phyloP scores from a whole-genome alignment of 2,888 invertebrate species.

The Phania funesta region DNA sequence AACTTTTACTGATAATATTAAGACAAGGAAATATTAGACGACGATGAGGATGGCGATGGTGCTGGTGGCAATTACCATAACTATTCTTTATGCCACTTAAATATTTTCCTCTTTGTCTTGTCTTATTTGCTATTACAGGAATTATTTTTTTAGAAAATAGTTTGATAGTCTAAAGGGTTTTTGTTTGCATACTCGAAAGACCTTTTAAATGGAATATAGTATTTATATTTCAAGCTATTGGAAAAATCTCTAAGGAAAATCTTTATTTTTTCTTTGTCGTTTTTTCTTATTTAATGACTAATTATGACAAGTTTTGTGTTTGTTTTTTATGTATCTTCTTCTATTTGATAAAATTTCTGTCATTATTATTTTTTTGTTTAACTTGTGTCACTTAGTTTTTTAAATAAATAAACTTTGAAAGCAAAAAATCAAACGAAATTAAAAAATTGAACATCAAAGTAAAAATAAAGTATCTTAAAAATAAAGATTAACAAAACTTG shows the following conservation, averaged over 20 bases:
- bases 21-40: constrained; percentile 57
- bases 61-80: constrained; percentile 61
- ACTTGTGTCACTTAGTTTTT: constrained; percentile 50
- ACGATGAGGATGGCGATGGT: constrained; percentile 19
- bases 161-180: constrained; percentile 40
- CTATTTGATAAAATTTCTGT: constrained; percentile 27
- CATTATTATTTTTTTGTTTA: constrained; percentile 10
- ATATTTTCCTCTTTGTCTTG: background rate
- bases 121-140: background rate
- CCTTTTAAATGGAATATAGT: background rate
- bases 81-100: constrained; percentile 43
- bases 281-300: constrained; percentile 41
- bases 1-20: constrained; percentile 52
- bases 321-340: constrained; percentile 7
- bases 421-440: constrained; percentile 7
- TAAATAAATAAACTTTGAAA: constrained; percentile 62
- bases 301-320: constrained; percentile 51
- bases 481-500: constrained; percentile 61
- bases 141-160: constrained; percentile 23
- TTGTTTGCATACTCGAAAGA: background rate
- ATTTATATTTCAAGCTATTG: background rate
- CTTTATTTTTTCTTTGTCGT: constrained; percentile 8
- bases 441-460: constrained; percentile 58
- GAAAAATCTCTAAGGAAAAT: background rate
- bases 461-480: constrained; percentile 63